A percentile compares a stretch with the other conserved stretches of the same genome.
phyloP scores from a whole-genome alignment of 2,797 vertebrate genomes.

The Spea hammondii region DNA sequence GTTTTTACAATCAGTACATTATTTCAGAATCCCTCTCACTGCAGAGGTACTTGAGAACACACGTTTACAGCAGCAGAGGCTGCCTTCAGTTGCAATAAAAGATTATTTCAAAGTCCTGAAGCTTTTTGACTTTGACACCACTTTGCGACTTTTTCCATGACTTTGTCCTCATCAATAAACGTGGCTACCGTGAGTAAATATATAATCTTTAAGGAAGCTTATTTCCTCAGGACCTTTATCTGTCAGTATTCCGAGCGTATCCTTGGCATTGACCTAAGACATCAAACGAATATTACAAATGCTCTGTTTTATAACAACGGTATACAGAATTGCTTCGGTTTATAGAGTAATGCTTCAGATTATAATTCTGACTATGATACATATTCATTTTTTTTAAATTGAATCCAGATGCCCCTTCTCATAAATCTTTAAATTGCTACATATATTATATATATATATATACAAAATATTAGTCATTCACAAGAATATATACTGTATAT shows the following conservation, averaged over 20 bases:
- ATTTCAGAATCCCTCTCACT: no score
- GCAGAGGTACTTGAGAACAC: no score
- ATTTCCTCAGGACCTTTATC: conserved; percentile 32
- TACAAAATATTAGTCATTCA: no score
- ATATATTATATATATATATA: background rate
- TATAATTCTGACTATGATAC: conserved; percentile 40
- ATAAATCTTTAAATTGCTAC: conserved; percentile 30
- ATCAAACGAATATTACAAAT: conserved; percentile 42
- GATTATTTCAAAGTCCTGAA: background rate
- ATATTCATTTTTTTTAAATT: conserved; percentile 39
- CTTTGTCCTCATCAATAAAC: conserved; percentile 21
- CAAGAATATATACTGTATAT: no score
- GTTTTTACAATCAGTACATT: no score
- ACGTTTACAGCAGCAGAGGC: no score
- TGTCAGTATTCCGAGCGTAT: conserved; percentile 40
- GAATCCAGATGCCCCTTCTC: conserved; percentile 24
- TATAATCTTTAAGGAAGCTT: conserved; percentile 23
- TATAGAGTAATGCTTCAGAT: conserved; percentile 29
- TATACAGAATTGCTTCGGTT: conserved; percentile 34
- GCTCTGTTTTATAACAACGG: conserved; percentile 19
- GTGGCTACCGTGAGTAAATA: conserved; percentile 12
- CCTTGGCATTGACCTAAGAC: conserved; percentile 49
- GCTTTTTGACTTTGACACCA: conserved; percentile 20
- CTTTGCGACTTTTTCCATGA: conserved; percentile 16
- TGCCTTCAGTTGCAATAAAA: background rate